These are phyloP conservation scores for Trissoscelio sp. DNA, from an alignment of 2,888 invertebrate genomes.

Conservation along the genomic window DNA sequence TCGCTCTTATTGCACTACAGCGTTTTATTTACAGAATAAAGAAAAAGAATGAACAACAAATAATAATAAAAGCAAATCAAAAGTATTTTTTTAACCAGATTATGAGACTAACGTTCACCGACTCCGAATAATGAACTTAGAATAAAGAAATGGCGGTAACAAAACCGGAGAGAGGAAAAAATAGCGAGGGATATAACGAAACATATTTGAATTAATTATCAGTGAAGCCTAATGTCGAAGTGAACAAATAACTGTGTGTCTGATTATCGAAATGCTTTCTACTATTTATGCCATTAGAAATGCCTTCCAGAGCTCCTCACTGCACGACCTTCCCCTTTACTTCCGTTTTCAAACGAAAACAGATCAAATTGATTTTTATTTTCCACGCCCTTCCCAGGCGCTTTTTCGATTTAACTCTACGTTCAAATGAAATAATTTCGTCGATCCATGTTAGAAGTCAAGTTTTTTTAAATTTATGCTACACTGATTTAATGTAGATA, in stretches of 20 bases:
- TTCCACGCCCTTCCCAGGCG: no score
- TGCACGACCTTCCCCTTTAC: slow-evolving; percentile 32
- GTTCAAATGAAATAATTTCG: not conserved
- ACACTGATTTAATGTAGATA: slow-evolving; percentile 3
- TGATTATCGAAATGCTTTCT: slow-evolving; percentile 57
- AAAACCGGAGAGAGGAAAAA: not conserved
- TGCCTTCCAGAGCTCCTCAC: slow-evolving; percentile 65
- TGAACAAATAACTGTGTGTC: slow-evolving; percentile 56
- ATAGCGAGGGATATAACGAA: slow-evolving; percentile 18
- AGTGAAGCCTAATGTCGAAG: slow-evolving; percentile 45
- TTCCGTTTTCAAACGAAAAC: slow-evolving; percentile 12
- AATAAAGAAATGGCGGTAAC: not conserved
- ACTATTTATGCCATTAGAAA: slow-evolving; percentile 47
- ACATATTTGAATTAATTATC: slow-evolving; percentile 23
- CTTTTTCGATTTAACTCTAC: not conserved
- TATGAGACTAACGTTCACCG: slow-evolving; percentile 38
- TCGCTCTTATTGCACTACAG: slow-evolving; percentile 47
- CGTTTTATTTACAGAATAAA: slow-evolving; percentile 59
- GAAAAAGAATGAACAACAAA: slow-evolving; percentile 29
- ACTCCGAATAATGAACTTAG: slow-evolving; percentile 29
- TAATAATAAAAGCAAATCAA: slow-evolving; percentile 52
- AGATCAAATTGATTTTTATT: slow-evolving; percentile 17
- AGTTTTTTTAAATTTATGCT: not conserved
- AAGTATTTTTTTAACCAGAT: slow-evolving; percentile 65
- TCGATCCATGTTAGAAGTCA: not conserved